A percentile compares a stretch with the other conserved stretches of the same genome.
Conservation (phyloP, 2,797 vertebrate genomes). For the Heterohyrax brucei region DNA sequence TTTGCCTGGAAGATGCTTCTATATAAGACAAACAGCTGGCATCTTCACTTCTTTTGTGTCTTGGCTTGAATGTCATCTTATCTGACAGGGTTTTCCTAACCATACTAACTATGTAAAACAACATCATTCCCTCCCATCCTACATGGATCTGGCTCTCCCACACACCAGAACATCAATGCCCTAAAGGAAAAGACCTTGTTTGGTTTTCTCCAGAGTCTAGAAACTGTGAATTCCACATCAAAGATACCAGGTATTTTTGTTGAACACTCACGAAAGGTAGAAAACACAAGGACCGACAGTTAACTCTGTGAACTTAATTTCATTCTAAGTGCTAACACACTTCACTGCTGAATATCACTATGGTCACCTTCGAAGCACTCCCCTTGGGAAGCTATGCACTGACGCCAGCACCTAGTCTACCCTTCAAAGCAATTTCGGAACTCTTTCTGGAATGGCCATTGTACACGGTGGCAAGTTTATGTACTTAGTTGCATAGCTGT, state of each 20-base stretch:
- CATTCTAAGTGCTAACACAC: too few species aligned
- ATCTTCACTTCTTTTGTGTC: not conserved
- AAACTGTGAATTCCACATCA: not conserved
- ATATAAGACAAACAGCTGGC: not conserved
- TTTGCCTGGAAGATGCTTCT: not conserved
- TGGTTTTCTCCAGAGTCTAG: not conserved
- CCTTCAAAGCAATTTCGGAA: too few species aligned
- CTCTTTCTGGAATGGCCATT: too few species aligned
- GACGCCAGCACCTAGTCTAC: too few species aligned
- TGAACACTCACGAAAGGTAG: not conserved
- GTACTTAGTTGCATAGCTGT: too few species aligned
- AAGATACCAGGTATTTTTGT: not conserved
- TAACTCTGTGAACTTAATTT: too few species aligned
- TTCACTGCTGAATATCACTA: too few species aligned
- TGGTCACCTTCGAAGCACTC: too few species aligned
- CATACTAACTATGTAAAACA: accelerated
- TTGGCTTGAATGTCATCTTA: not conserved
- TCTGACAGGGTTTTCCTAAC: not conserved
- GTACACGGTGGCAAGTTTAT: too few species aligned
- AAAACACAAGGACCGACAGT: not conserved
- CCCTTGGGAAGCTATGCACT: too few species aligned
- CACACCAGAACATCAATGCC: not conserved
- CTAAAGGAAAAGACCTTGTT: not conserved
- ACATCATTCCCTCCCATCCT: too few species aligned
- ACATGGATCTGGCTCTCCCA: not conserved